Percentiles rank a stretch among this genome's conserved stretches.
Conservation (phyloP, 30 jellyfish, hydroid and myxozoan species). For the Pseudorhiza aurosa region DNA sequence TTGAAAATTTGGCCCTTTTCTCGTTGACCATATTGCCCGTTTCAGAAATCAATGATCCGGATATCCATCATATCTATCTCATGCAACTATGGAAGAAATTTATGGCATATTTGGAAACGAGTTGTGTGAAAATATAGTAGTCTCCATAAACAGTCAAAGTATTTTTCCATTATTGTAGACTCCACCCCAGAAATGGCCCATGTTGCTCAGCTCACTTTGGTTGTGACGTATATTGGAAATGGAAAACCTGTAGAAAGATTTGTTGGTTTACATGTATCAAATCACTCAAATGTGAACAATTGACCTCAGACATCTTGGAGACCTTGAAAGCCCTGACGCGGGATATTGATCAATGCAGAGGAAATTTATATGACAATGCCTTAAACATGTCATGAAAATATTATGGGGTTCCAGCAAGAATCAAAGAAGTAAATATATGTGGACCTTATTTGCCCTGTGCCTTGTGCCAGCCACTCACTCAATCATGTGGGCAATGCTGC, state of each 20-base stretch:
- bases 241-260: too few species aligned
- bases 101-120: constrained; percentile 12
- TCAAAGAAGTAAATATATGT: constrained; percentile 12
- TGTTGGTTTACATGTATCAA: too few species aligned
- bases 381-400: constrained; percentile 57
- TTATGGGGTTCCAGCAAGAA: constrained; percentile 46
- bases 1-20: constrained; percentile 27
- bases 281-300: too few species aligned
- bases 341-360: constrained; percentile 32
- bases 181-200: constrained; percentile 69
- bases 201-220: constrained; percentile 50
- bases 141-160: constrained; percentile 23
- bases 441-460: constrained; percentile 45
- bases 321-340: too few species aligned
- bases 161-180: too few species aligned
- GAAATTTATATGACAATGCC: constrained; percentile 66
- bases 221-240: too few species aligned
- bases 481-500: constrained; percentile 70
- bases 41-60: too few species aligned
- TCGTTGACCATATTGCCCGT: too few species aligned
- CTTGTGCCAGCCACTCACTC: constrained; percentile 50
- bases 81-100: too few species aligned
- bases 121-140: constrained; percentile 9
- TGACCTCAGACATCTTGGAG: too few species aligned
- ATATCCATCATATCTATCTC: too few species aligned